A percentile compares a stretch with the other conserved stretches of the same genome.
Evolutionary conservation across 1,140 invertebrate species (phyloP).

Genomic region (Liolophura sinensis): DNA sequence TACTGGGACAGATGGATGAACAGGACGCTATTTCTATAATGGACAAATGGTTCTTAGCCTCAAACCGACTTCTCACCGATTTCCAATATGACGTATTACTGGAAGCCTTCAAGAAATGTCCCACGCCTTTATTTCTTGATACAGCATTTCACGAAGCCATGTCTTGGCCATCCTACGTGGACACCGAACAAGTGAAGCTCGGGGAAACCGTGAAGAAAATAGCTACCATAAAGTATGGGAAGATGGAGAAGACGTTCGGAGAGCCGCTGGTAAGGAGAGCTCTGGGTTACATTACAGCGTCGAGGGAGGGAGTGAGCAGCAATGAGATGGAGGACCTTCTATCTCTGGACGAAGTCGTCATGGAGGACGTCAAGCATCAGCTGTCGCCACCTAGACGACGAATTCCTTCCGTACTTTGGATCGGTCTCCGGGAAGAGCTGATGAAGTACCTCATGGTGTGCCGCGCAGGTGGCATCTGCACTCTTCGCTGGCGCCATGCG

Average conservation of each 20-base stretch:
- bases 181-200: constrained; percentile 35
- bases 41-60: constrained; percentile 38
- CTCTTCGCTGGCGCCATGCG: constrained; percentile 69
- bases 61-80: constrained; percentile 31
- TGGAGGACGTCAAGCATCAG: constrained; percentile 57
- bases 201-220: constrained; percentile 44
- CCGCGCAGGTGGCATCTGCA: constrained; percentile 64
- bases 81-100: constrained; percentile 47
- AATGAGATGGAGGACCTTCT: constrained; percentile 76
- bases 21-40: constrained; percentile 43
- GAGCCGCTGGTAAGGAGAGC: constrained; percentile 62
- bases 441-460: constrained; percentile 70
- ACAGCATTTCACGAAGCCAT: constrained; percentile 45
- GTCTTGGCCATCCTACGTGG: constrained; percentile 44
- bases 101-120: constrained; percentile 43
- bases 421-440: constrained; percentile 68
- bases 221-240: constrained; percentile 64
- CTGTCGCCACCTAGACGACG: constrained; percentile 55
- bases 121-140: constrained; percentile 49
- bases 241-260: constrained; percentile 70
- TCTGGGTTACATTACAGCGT: constrained; percentile 70
- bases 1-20: constrained; percentile 25
- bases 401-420: constrained; percentile 68
- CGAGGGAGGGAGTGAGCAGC: constrained; percentile 73
- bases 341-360: constrained; percentile 71